Base-by-base conservation (phyloP, 2,113 vertebrate genomes). In the Cyanoliseus patagonus region DNA sequence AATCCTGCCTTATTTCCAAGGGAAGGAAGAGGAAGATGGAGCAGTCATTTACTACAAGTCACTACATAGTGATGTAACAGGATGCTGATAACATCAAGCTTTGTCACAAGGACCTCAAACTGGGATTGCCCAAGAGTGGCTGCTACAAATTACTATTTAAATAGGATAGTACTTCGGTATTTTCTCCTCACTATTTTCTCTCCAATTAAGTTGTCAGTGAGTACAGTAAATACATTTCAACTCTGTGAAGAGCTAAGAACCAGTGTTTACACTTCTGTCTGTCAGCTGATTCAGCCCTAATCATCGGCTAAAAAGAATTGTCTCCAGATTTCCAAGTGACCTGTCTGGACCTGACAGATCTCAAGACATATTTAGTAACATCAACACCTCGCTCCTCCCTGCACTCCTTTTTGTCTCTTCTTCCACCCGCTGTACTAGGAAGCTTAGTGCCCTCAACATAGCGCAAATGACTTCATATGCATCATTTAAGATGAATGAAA, bases 401-500 rank as follows among this genome's bases (percentile, higher is more conserved):
- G 46, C 3, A 3, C 64, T 68, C 68, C 47, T 42, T 51, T 88
- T 72, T 42, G 35, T 18, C 77, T 90, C 73, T 46, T 53, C 66
- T 87, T 83, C 86, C 41, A 87, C 42, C 33, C n/a, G 0, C 88
- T 82, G 61, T 57, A 28, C 30, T 33, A 35, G 87, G 44, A 73
- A 94, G 78, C 57, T 84, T 15, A 66, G n/a, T 42, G 49, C 75
- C 87, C 88, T 93, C 88, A 44, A 6, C 74, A 53, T 27, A 69
- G 78, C 6, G 1, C 57, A 69, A 35, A 80, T 83, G 28, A 83
- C 53, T 91, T 86, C 77, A 68, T 5, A 91, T 64, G 86, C 86
- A 92, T 83, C 83, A 75, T 95, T 96, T 87, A n/a, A 94, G 67
- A 59, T 94, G 97, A 97, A 96, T 95, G 86, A 88, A 74, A 25